Evolutionary conservation across 2,888 invertebrate genomes (phyloP), one percentile per base, ranked within the genome.

Genomic region (Lissocephala sabroskyi): DNA sequence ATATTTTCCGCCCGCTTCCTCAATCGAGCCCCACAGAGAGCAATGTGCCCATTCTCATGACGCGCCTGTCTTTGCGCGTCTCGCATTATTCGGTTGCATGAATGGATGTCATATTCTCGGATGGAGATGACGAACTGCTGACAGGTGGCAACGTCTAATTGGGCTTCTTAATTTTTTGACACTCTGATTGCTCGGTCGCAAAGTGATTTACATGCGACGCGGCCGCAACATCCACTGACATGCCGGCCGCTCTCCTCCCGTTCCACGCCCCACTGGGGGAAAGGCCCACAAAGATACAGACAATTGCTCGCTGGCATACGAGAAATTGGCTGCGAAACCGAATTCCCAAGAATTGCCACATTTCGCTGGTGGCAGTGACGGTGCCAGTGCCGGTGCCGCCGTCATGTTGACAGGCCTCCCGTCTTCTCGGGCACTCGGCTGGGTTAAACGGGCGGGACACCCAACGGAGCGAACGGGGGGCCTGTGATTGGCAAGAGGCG

Each of bases 71-170:
- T n/a, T n/a, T n/a, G n/a, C n/a, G n/a, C n/a, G n/a, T n/a, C 52
- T 54, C 16, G 74, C 62, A 60, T 62, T 77, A 77, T 50, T 57
- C 41, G 53, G 70, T 47, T 77, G 47, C 50, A 73, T 74, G 71
- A 77, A 71, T 61, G 75, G 61, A 67, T 74, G 76, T 77, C 76
- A 79, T 79, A 79, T 79, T 79, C 75, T 59, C 54, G 59, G 52
- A 54, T 63, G 59, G 55, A 64, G 62, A 83, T 84, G 84, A 84
- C 83, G 84, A 83, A 84, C 84, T 84, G 84, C 84, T 84, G 84
- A 84, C 84, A 84, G 84, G 84, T 84, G 84, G 83, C 78, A 79
- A 71, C 80, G 65, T 83, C 80, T 84, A 84, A 84, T 84, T 83
- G 84, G 82, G 79, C 81, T 80, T 81, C 79, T 79, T 67, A 77